Evolutionary conservation across 2,797 vertebrate genomes (phyloP).

Genomic region (Dryobates pubescens): DNA sequence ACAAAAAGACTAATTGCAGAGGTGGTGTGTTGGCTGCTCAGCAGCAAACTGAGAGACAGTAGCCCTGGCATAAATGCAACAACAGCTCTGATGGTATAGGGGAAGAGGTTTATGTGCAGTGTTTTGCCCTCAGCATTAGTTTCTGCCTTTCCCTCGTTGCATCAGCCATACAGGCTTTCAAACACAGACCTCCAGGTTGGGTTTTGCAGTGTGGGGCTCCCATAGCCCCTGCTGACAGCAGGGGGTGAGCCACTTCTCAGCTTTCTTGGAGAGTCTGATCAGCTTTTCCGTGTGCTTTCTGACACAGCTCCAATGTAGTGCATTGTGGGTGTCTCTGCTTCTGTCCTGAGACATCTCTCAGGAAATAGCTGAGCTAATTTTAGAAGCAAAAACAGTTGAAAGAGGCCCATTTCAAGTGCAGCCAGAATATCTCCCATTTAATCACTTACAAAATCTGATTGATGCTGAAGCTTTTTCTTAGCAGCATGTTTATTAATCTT

Average conservation of each 20-base stretch:
- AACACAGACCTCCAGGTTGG: background rate
- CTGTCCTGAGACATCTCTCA: background rate
- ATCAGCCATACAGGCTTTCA: fast-evolving
- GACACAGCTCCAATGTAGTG: background rate
- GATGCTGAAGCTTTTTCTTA: slow-evolving; percentile 26
- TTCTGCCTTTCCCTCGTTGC: background rate
- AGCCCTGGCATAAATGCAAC: background rate
- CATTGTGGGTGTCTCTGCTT: background rate
- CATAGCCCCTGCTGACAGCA: fast-evolving
- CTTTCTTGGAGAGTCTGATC: background rate
- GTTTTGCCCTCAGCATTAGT: background rate
- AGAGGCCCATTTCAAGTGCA: background rate
- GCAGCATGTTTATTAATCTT: slow-evolving; percentile 38
- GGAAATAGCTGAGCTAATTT: slow-evolving; percentile 58
- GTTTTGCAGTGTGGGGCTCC: background rate
- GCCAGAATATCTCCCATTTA: background rate
- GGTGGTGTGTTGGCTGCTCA: background rate
- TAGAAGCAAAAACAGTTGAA: slow-evolving; percentile 43
- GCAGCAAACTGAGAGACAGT: background rate
- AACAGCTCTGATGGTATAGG: background rate
- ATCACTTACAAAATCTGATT: slow-evolving; percentile 42
- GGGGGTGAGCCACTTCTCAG: background rate
- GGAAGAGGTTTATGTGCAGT: background rate
- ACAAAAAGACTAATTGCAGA: background rate
- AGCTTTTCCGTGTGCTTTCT: background rate